phyloP scores from a whole-genome alignment of 2,797 vertebrate genomes.

The Gila robusta region DNA sequence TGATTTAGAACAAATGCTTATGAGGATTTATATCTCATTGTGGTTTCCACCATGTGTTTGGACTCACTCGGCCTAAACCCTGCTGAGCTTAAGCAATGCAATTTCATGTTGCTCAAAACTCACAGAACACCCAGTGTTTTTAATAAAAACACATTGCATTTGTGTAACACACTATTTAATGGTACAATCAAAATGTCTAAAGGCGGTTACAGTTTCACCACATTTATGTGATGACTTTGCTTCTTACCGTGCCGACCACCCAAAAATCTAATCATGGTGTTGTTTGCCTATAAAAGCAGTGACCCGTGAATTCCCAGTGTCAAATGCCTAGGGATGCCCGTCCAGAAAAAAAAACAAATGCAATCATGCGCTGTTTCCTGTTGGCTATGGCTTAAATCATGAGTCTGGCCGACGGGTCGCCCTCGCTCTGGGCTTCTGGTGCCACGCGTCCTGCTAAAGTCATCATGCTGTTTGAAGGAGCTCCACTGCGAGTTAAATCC shows the following conservation, averaged over 20 bases:
- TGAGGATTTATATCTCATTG: too few species aligned
- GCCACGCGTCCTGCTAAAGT: slow-evolving; percentile 34
- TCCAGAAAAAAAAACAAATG: neutral
- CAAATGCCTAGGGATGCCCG: neutral
- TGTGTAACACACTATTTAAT: slow-evolving; percentile 39
- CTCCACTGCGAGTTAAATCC: neutral
- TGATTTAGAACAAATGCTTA: neutral
- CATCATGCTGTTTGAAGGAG: slow-evolving; percentile 18
- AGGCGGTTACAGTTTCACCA: neutral
- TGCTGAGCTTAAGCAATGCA: slow-evolving; percentile 3
- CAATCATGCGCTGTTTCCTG: slow-evolving; percentile 26
- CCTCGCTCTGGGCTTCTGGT: neutral
- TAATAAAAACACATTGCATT: slow-evolving; percentile 37
- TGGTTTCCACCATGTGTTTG: slow-evolving; percentile 6
- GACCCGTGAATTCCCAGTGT: slow-evolving; percentile 23
- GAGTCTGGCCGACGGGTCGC: neutral
- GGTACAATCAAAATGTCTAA: slow-evolving; percentile 30
- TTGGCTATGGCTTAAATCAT: slow-evolving; percentile 24
- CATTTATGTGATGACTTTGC: slow-evolving; percentile 17
- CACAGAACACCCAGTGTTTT: slow-evolving; percentile 25
- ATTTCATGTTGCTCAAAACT: slow-evolving; percentile 10
- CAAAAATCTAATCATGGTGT: slow-evolving; percentile 19
- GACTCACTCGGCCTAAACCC: slow-evolving; percentile 3
- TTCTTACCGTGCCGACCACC: slow-evolving; percentile 33
- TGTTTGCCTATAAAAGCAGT: slow-evolving; percentile 24